Conservation (phyloP, 2,113 vertebrate species). For the Mystacornis crossleyi region DNA sequence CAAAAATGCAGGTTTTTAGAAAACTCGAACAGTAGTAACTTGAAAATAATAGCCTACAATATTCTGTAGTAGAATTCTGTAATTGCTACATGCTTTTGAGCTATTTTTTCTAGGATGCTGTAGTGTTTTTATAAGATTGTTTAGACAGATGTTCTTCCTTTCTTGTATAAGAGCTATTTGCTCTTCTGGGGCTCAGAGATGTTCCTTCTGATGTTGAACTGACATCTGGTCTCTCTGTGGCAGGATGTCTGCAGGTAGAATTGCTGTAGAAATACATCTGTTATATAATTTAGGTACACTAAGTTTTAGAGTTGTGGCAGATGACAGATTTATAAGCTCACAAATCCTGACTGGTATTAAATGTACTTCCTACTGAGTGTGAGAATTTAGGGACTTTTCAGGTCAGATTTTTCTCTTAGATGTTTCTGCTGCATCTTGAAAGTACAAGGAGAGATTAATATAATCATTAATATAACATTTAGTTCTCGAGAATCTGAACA, state of each 20-base stretch:
- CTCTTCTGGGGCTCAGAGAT: slow-evolving; percentile 31
- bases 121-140: slow-evolving; percentile 15
- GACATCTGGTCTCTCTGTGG: slow-evolving; percentile 32
- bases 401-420: background rate
- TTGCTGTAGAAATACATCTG: slow-evolving; percentile 16
- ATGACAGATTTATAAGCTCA: background rate
- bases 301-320: background rate
- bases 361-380: background rate
- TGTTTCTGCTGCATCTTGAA: background rate
- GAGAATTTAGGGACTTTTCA: background rate
- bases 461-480: background rate
- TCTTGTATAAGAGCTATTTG: background rate
- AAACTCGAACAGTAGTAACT: background rate
- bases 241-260: slow-evolving; percentile 46
- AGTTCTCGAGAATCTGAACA: background rate
- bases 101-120: background rate
- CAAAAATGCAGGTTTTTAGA: background rate
- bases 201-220: slow-evolving; percentile 39
- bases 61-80: background rate
- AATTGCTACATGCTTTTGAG: background rate
- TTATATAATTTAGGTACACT: background rate
- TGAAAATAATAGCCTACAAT: background rate
- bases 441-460: background rate
- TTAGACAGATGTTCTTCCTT: slow-evolving; percentile 39
- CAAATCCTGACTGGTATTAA: background rate